Conservation (phyloP, 1,140 invertebrate species). For the Bombus pyrosoma region DNA sequence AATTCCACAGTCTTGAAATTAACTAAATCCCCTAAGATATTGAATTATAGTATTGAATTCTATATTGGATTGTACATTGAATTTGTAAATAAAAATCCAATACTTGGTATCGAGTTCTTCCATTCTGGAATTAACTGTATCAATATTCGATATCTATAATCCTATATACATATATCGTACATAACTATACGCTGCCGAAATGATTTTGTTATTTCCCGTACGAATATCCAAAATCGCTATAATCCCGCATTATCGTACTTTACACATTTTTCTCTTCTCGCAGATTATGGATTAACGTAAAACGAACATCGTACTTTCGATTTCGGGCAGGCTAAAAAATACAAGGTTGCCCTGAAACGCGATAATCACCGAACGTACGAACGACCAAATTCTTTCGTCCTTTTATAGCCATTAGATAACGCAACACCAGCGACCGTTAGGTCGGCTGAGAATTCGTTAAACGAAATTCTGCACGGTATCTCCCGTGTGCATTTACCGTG, state of each 20-base stretch:
- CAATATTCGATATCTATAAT: too few species aligned
- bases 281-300: background rate
- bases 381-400: background rate
- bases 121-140: too few species aligned
- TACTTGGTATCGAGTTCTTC: too few species aligned
- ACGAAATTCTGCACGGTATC: background rate
- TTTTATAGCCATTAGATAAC: background rate
- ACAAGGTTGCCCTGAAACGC: background rate
- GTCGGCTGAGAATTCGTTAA: background rate
- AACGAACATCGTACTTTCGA: background rate
- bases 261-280: background rate
- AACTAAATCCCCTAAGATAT: too few species aligned
- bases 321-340: background rate
- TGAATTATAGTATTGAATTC: too few species aligned
- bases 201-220: too few species aligned
- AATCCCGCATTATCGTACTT: background rate
- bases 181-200: too few species aligned
- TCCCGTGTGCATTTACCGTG: background rate
- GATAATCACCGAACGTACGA: background rate
- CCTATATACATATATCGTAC: too few species aligned
- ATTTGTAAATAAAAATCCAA: too few species aligned
- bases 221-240: too few species aligned
- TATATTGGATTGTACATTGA: too few species aligned
- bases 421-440: background rate
- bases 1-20: too few species aligned